phyloP scores from a whole-genome alignment of 2,113 vertebrate species.

The Cyrtonyx montezumae region DNA sequence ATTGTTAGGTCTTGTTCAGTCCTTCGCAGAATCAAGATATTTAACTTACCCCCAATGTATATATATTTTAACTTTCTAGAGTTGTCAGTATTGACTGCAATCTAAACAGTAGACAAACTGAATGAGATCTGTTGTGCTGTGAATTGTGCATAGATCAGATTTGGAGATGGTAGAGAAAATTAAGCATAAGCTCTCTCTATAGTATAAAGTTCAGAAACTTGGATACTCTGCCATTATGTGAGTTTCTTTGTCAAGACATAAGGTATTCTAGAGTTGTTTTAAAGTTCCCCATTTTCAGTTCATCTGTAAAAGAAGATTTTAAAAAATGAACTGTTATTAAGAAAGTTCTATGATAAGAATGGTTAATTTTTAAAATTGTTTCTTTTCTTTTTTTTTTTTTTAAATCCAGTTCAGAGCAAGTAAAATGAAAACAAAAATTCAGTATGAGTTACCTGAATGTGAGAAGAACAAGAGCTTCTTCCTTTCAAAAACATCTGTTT shows the following conservation, averaged over 20 bases:
- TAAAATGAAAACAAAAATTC: not conserved
- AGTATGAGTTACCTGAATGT: not conserved
- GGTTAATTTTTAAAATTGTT: rapidly evolving
- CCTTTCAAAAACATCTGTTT: not conserved
- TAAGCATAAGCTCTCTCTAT: not conserved
- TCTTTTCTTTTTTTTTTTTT: too few species aligned
- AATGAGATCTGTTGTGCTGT: not conserved
- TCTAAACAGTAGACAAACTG: not conserved
- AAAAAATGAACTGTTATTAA: not conserved
- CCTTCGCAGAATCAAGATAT: not conserved
- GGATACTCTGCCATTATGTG: not conserved
- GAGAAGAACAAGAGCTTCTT: not conserved
- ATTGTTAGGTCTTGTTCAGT: slow-evolving; percentile 38
- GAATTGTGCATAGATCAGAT: not conserved
- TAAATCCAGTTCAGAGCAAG: not conserved
- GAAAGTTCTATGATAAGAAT: not conserved
- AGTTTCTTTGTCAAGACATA: not conserved
- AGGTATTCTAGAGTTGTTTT: not conserved
- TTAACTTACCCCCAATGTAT: slow-evolving; percentile 5
- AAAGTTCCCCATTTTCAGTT: not conserved
- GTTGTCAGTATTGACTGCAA: not conserved
- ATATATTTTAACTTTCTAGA: not conserved
- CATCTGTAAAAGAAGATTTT: not conserved
- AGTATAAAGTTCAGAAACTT: not conserved
- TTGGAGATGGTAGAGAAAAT: not conserved